Base-by-base conservation (phyloP, 2,888 invertebrate genomes). In the Caenorhabditis becei region DNA sequence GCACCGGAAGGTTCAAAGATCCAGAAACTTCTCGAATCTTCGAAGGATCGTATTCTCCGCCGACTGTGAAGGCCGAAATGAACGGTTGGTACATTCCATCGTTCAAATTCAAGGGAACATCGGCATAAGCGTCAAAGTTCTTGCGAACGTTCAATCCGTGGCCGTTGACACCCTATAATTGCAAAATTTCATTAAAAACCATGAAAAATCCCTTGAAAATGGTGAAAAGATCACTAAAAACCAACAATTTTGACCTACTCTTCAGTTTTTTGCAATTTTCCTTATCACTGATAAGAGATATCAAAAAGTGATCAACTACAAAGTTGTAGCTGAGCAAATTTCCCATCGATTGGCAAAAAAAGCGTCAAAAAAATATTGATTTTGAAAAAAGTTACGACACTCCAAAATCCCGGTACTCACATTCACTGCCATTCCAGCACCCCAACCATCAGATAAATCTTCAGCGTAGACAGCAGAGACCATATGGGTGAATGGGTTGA, bases 391-490 rank as follows among this genome's bases (percentile, higher is more conserved):
- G 58, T 41, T 41, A 49, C 8, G 16, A 20, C 49, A 2, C 7
- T 49, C 16, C 8, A 20, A 49, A 49, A 20, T 20, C 11, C 41
- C 2, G 41, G 5, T 18, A 49, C 18, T 77, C 51, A 88, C 88
- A 77, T 86, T 88, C 26, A 88, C 86, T 10, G 87, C 88, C 69
- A 83, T 87, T 32, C 88, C 88, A n/a, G 87, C 81, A 20, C 88
- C 88, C 88, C 88, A 88, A 54, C 85, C 85, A 78, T 88, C 88
- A 53, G 86, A 85, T 44, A 88, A 81, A 87, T 88, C 88, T 63
- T 88, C 88, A 23, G 82, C 84, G 75, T 82, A 88, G 24, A 83
- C 82, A 2, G 88, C 88, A 11, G 86, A 77, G 0, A 88, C 86
- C 18, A 86, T 86, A 10, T 88, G 88, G 2, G 88, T 87, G 80